These are phyloP conservation scores for Drosophila lacteicornis DNA, from an alignment of 1,140 invertebrate species.

Conservation along the genomic window DNA sequence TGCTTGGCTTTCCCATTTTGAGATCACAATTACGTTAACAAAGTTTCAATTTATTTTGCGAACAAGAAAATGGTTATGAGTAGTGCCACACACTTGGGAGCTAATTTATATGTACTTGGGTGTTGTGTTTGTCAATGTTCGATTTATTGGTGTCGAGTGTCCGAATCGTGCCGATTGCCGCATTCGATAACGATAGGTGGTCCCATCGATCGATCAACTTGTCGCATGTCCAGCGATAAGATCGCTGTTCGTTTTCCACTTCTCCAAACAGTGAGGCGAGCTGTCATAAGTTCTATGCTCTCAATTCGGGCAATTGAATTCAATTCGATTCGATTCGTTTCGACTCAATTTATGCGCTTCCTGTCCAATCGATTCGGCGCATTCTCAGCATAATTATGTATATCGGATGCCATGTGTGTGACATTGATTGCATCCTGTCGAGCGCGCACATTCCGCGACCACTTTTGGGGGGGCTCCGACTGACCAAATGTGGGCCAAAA, in stretches of 20 bases:
- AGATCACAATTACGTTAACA: constrained; percentile 62
- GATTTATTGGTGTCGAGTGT: constrained; percentile 43
- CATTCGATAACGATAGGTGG: constrained; percentile 51
- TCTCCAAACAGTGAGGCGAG: constrained; percentile 3
- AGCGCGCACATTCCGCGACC: constrained; percentile 44
- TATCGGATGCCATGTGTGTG: constrained; percentile 25
- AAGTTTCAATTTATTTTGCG: constrained; percentile 59
- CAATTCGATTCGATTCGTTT: constrained; percentile 18
- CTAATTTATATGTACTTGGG: constrained; percentile 46
- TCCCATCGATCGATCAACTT: constrained; percentile 58
- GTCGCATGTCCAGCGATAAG: constrained; percentile 59
- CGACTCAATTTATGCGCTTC: constrained; percentile 66
- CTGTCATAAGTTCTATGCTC: constrained; percentile 46
- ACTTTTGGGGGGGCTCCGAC: constrained; percentile 44
- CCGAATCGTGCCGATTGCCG: constrained; percentile 45
- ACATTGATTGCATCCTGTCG: constrained; percentile 64
- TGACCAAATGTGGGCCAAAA: constrained; percentile 50
- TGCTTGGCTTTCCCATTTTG: constrained; percentile 32
- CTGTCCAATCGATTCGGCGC: constrained; percentile 61
- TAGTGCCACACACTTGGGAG: background rate
- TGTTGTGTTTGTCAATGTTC: constrained; percentile 34
- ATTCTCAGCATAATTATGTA: constrained; percentile 51
- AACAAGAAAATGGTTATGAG: constrained; percentile 11
- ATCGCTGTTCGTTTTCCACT: constrained; percentile 29
- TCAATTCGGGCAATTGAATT: constrained; percentile 22